phyloP scores from a whole-genome alignment of 1,140 invertebrate species.

The Anastrepha ludens region DNA sequence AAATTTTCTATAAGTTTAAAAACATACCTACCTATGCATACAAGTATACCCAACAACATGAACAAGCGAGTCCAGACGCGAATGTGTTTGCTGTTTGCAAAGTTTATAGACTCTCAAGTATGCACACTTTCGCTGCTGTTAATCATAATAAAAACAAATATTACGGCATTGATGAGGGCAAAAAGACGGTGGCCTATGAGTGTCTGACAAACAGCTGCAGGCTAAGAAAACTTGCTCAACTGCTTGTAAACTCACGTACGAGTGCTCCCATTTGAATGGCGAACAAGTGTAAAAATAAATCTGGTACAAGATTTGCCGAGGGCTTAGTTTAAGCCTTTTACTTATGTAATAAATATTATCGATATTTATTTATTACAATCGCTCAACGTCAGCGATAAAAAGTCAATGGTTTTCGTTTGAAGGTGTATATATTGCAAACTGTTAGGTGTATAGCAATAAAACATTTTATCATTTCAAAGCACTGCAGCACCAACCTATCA shows the following conservation, averaged over 20 bases:
- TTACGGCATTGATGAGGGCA: background rate
- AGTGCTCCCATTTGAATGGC: too few species aligned
- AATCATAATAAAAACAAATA: background rate
- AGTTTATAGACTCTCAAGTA: background rate
- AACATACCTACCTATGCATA: too few species aligned
- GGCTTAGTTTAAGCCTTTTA: background rate
- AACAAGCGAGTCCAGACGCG: too few species aligned
- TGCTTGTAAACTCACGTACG: background rate
- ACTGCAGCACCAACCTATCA: too few species aligned
- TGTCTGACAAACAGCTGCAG: background rate
- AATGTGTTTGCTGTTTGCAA: too few species aligned
- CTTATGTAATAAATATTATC: conserved; percentile 8
- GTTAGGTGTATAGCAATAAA: too few species aligned
- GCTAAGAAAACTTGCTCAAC: background rate
- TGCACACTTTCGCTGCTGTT: conserved; percentile 4
- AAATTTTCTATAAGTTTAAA: too few species aligned
- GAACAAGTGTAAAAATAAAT: background rate
- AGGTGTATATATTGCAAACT: too few species aligned
- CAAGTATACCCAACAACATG: too few species aligned
- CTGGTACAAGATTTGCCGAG: background rate
- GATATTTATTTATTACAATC: background rate
- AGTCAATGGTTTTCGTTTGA: too few species aligned
- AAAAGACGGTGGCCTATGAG: background rate
- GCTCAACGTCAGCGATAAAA: background rate
- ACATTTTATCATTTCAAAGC: too few species aligned